Evolutionary conservation across 2,797 vertebrate species (phyloP), one percentile per base, ranked within the genome.

Genomic region (Hemitrygon akajei): DNA sequence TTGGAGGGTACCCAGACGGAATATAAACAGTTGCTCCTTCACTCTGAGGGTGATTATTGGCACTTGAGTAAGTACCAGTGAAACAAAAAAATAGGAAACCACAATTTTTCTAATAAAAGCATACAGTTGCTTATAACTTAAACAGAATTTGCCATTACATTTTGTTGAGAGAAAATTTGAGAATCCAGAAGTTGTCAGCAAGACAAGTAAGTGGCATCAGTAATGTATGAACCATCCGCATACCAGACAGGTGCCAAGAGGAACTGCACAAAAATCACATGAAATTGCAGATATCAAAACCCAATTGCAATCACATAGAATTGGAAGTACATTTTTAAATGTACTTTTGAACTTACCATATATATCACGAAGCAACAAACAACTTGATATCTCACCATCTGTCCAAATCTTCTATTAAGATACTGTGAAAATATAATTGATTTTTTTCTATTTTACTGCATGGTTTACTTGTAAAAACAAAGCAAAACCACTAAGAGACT

Each of bases 321-420:
- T 27, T 34, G 91, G n/a, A 71, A 37, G 37, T 7, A 22, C 69
- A 25, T 91, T 91, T 69, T 89, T 34, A 69, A 91, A 37, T 69
- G 18, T 91, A 91, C 37, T 10, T 69, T 22, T 91, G 34, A 91
- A 91, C 87, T 91, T 71, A 91, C 87, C 66, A 91, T 91, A 40
- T 91, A 71, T 22, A 91, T 69, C 66, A 91, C 71, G 66, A 69
- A 91, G 37, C 87, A 91, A 91, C 87, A 91, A 71, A 71, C 87
- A 71, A 71, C 87, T 91, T 91, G 87, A 71, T 91, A 91, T 91
- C 87, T 91, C 87, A 91, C 87, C 16, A 91, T 71, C 69, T 40
- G 63, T 40, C 87, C 87, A 91, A 91, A 91, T 91, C 87, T 69
- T 91, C 60, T 69, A 27, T 91, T 69, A 37, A 91, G 87, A 71